Evolutionary conservation across 2,113 vertebrate genomes (phyloP).

Genomic region (Brachyistius frenatus): DNA sequence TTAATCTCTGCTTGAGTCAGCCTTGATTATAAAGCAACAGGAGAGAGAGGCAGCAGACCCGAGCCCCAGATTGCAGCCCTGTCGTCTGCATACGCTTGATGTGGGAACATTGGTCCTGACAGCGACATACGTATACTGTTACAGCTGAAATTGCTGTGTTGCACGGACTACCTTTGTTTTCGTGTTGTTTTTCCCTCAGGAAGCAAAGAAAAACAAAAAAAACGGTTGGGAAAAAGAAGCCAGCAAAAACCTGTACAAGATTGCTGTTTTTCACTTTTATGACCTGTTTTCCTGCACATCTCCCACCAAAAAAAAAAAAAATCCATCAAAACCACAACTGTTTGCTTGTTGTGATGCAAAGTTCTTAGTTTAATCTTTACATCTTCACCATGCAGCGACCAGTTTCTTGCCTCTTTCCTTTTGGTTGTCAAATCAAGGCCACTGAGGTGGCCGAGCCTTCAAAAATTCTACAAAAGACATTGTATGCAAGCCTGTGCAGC

Average conservation of each 20-base stretch:
- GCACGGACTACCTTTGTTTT: constrained; percentile 67
- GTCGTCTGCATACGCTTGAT: constrained; percentile 69
- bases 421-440: no score
- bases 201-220: constrained; percentile 8
- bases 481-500: no score
- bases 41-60: constrained; percentile 79
- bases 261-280: neutral
- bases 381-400: neutral
- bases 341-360: neutral
- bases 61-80: constrained; percentile 69
- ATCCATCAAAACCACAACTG: no score
- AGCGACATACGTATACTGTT: constrained; percentile 65
- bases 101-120: constrained; percentile 76
- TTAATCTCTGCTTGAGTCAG: constrained; percentile 79
- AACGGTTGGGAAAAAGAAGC: neutral
- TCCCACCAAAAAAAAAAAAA: neutral
- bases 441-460: no score
- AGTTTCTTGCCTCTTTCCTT: neutral
- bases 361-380: neutral
- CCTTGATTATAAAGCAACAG: constrained; percentile 72
- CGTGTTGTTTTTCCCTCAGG: constrained; percentile 27
- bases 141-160: constrained; percentile 47
- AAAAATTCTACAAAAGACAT: no score
- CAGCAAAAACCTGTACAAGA: constrained; percentile 3
- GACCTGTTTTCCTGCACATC: neutral